Conservation (phyloP, 2,888 invertebrate species). For the Phaedon cochleariae region DNA sequence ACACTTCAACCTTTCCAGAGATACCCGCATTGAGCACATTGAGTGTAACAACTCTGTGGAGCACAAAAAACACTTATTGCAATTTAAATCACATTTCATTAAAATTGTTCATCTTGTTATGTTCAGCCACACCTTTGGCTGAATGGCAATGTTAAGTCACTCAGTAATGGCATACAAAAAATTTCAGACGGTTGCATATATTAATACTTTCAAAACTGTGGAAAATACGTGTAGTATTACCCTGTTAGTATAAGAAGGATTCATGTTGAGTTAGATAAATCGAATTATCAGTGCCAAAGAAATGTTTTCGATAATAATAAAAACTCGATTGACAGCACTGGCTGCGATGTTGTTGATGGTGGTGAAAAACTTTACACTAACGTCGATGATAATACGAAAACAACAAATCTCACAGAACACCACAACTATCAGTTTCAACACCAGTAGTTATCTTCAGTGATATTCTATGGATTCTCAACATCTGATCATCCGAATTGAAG, state of each 20-base stretch:
- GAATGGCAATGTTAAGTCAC: constrained; percentile 43
- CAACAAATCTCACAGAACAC: too few species aligned
- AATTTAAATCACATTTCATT: constrained; percentile 56
- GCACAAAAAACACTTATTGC: constrained; percentile 59
- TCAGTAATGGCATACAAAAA: constrained; percentile 20
- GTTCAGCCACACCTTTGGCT: constrained; percentile 39
- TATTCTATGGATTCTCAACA: too few species aligned
- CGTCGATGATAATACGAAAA: too few species aligned
- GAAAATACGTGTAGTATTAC: constrained; percentile 13
- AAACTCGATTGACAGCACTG: too few species aligned
- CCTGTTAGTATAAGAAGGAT: background rate
- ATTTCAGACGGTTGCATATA: background rate
- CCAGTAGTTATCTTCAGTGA: too few species aligned
- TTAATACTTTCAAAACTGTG: background rate
- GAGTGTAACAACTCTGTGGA: too few species aligned
- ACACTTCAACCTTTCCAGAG: constrained; percentile 29
- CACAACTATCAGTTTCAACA: too few species aligned
- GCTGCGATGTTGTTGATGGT: too few species aligned
- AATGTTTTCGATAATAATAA: too few species aligned
- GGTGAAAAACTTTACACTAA: too few species aligned
- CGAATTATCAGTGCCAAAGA: constrained; percentile 4
- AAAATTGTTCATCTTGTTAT: constrained; percentile 39
- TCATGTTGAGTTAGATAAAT: background rate
- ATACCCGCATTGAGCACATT: constrained; percentile 30
- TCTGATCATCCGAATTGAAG: too few species aligned